Evolutionary conservation across 2,888 invertebrate species (phyloP).

Genomic region (Cheilosia impressa): DNA sequence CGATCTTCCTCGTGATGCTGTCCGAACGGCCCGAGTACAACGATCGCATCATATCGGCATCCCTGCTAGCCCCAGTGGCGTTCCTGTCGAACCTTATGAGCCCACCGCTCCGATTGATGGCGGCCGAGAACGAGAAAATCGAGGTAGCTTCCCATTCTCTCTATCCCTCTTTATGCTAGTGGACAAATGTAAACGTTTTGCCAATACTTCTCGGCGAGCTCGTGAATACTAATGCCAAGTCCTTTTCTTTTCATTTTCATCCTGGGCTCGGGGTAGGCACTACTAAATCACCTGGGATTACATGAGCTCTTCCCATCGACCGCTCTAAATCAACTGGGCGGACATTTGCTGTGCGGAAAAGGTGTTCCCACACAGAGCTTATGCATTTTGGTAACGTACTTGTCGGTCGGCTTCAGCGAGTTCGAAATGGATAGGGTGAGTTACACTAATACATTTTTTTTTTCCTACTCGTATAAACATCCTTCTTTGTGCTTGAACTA

Average conservation of each 20-base stretch:
- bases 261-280: constrained; percentile 76
- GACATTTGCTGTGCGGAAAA: constrained; percentile 79
- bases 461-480: neutral
- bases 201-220: constrained; percentile 17
- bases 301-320: constrained; percentile 80
- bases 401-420: constrained; percentile 82
- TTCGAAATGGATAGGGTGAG: constrained; percentile 82
- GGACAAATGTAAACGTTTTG: constrained; percentile 44
- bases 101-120: constrained; percentile 79
- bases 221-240: constrained; percentile 62
- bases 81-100: constrained; percentile 79
- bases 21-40: constrained; percentile 80
- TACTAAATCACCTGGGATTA: constrained; percentile 81
- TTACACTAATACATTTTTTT: constrained; percentile 75
- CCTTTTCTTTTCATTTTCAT: constrained; percentile 63
- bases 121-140: constrained; percentile 76
- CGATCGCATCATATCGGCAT: constrained; percentile 77
- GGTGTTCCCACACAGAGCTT: constrained; percentile 80
- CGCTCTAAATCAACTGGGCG: constrained; percentile 81
- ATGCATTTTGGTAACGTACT: constrained; percentile 80
- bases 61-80: constrained; percentile 80
- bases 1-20: constrained; percentile 80
- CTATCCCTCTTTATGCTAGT: neutral
- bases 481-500: neutral
- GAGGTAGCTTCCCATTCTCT: constrained; percentile 76